Evolutionary conservation across 2,888 invertebrate species (phyloP), one percentile per base, ranked within the genome.

Genomic region (Cephalotes varians): DNA sequence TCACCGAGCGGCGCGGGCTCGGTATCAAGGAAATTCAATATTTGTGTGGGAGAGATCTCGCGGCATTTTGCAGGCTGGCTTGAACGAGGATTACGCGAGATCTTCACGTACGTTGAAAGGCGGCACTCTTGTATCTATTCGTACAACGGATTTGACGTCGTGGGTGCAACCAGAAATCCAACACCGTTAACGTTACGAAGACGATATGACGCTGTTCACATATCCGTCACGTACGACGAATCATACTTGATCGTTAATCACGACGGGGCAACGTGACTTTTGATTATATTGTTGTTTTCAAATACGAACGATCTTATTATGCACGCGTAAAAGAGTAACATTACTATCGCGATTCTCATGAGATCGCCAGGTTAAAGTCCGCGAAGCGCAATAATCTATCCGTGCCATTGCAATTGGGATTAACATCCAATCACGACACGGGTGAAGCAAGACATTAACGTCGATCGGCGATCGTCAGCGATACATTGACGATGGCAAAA

Each of bases 11-110:
- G 56, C 60, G 54, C 51, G 21, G 51, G 74, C 40, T 10, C 34
- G 56, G 71, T 80, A 84, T 86, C 82, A 73, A 77, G 74, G 37
- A 85, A 84, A 83, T 83, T 86, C 84, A 87, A 87, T 87, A 86
- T 87, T 87, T 86, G 79, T 49, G 77, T 34, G 79, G 69, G 80
- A 83, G 86, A 87, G 49, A 85, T 81, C 83, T 85, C 84, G 31
- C 37, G 44, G 25, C 47, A 47, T 67, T 74, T 37, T 15, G 31
- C 79, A 28, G 54, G 10, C 69, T 44, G 82, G 69, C 49, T 34
- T 47, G 69, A n/a, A 62, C 44, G 81, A 51, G 64, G 60, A 67
- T 85, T 84, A 37, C 58, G 74, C 40, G 51, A 54, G 64, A 85
- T 64, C 62, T 71, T 64, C 69, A 51, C 28, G 64, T 44, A 65